Evolutionary conservation across 92 coral and sea anemone species (phyloP).

Genomic region (Pocillopora meandrina): DNA sequence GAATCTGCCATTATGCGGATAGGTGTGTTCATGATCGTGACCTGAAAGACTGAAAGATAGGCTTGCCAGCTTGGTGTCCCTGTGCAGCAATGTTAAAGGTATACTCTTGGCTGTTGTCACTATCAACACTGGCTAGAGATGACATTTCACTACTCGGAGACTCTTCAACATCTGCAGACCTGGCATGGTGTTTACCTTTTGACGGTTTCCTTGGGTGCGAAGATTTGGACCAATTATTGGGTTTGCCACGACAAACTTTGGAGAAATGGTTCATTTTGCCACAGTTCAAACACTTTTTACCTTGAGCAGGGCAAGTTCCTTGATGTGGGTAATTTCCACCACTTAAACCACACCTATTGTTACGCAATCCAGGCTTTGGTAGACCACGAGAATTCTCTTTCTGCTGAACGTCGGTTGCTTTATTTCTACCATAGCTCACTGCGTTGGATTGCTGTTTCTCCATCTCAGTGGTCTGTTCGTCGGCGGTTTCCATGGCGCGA

Average conservation of each 20-base stretch:
- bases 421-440: conserved; percentile 27
- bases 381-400: conserved; percentile 2
- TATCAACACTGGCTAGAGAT: neutral
- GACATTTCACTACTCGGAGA: neutral
- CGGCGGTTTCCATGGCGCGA: conserved; percentile 59
- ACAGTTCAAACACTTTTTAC: conserved; percentile 54
- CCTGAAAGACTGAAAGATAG: conserved; percentile 47
- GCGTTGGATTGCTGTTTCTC: conserved; percentile 55
- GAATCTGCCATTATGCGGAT: conserved; percentile 59
- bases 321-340: conserved; percentile 64
- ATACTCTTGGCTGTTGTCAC: conserved; percentile 45
- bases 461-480: conserved; percentile 58
- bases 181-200: conserved; percentile 10
- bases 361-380: conserved; percentile 26
- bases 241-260: conserved; percentile 45
- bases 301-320: conserved; percentile 63
- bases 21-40: conserved; percentile 45
- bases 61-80: conserved; percentile 20
- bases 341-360: conserved; percentile 45
- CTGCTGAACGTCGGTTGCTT: conserved; percentile 15
- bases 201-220: conserved; percentile 2
- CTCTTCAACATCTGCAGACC: conserved; percentile 8
- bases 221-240: neutral
- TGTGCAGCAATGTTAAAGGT: conserved; percentile 36
- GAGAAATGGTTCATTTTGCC: conserved; percentile 55